phyloP scores from a whole-genome alignment of 2,113 vertebrate genomes.

The Malaclemys terrapin region DNA sequence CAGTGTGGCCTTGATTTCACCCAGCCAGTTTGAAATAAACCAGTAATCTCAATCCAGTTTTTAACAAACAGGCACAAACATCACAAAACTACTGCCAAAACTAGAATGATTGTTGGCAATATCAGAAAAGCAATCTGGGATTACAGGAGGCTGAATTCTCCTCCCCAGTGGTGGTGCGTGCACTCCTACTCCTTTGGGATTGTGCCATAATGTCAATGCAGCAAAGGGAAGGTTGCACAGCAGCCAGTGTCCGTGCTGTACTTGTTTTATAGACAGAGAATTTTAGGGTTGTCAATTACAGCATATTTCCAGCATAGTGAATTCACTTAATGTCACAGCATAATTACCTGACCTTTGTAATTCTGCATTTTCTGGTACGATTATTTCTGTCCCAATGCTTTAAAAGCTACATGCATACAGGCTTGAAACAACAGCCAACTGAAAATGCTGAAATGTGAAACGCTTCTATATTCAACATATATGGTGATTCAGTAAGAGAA shows the following conservation, averaged over 20 bases:
- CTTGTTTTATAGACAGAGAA: slow-evolving; percentile 30
- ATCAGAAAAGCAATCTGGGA: slow-evolving; percentile 43
- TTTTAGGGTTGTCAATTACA: slow-evolving; percentile 55
- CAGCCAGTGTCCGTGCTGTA: slow-evolving; percentile 45
- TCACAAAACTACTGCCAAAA: slow-evolving; percentile 14
- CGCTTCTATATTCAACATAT: neutral
- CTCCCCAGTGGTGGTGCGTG: slow-evolving; percentile 28
- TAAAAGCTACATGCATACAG: neutral
- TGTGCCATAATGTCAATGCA: slow-evolving; percentile 41
- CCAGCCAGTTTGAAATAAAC: neutral
- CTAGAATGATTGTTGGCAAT: neutral
- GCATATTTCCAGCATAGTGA: slow-evolving; percentile 9
- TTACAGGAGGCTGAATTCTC: slow-evolving; percentile 59
- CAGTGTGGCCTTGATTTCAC: neutral
- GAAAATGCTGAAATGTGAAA: neutral
- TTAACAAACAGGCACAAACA: neutral
- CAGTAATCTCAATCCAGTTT: neutral
- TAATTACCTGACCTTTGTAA: slow-evolving; percentile 5
- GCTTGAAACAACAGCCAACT: neutral
- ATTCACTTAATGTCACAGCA: slow-evolving; percentile 43
- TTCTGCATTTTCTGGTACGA: neutral
- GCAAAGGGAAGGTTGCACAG: slow-evolving; percentile 46
- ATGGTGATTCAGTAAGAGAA: neutral
- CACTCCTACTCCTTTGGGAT: slow-evolving; percentile 56
- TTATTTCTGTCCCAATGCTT: neutral